phyloP scores from a whole-genome alignment of 1,140 invertebrate genomes.

The Sweltsa coloradensis region DNA sequence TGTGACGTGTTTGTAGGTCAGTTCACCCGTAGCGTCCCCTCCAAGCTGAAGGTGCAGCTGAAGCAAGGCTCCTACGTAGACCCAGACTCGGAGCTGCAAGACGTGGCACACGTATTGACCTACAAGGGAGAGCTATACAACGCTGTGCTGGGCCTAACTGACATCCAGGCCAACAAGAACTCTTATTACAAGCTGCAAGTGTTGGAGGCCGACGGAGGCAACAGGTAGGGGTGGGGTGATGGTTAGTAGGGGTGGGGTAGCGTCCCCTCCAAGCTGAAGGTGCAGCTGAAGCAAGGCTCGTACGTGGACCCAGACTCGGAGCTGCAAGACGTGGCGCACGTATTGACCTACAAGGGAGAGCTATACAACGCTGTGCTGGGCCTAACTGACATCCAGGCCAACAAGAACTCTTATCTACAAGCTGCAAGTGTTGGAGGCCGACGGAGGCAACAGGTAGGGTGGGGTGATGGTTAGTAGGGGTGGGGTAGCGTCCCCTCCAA shows the following conservation, averaged over 20 bases:
- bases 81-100: constrained; percentile 71
- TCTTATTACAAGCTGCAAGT: constrained; percentile 93
- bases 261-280: constrained; percentile 51
- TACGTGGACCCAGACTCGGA: too few species aligned
- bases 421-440: too few species aligned
- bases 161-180: constrained; percentile 78
- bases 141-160: constrained; percentile 69
- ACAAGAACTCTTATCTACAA: too few species aligned
- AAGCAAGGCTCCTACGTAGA: constrained; percentile 85
- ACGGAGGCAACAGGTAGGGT: constrained; percentile 43
- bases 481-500: too few species aligned
- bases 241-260: too few species aligned
- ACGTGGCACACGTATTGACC: constrained; percentile 69
- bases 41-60: constrained; percentile 60
- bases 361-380: too few species aligned
- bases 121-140: constrained; percentile 51
- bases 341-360: too few species aligned
- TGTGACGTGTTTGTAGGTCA: neutral
- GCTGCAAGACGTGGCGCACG: too few species aligned
- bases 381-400: too few species aligned
- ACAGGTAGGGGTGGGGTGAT: constrained; percentile 44
- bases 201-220: constrained; percentile 57
- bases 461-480: too few species aligned
- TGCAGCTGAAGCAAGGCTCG: constrained; percentile 74
- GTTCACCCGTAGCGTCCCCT: constrained; percentile 40